phyloP scores from a whole-genome alignment of 2,113 vertebrate genomes.

The Indri indri region DNA sequence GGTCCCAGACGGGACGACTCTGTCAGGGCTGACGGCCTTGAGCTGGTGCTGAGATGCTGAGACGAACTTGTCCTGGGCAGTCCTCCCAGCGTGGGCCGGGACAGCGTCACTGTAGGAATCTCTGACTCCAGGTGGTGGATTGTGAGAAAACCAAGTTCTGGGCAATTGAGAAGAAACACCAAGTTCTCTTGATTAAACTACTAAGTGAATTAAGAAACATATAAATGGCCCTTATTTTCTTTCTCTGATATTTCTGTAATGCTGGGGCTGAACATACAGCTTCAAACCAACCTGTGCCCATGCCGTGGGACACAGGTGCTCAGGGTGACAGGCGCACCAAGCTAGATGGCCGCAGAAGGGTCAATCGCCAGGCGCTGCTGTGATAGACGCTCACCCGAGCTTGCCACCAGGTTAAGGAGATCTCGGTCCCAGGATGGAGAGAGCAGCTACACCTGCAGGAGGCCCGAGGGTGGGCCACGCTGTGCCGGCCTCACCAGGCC shows the following conservation, averaged over 20 bases:
- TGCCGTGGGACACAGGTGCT: neutral
- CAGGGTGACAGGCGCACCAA: neutral
- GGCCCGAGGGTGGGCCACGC: neutral
- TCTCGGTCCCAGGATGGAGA: neutral
- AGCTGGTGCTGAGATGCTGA: neutral
- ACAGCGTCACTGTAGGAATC: neutral
- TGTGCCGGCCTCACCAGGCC: neutral
- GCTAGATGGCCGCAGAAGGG: neutral
- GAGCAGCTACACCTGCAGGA: neutral
- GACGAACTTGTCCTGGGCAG: accelerated
- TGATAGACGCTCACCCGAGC: neutral
- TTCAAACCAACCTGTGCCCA: neutral
- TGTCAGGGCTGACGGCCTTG: neutral
- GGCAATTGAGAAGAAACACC: neutral
- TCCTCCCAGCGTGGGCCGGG: too few relatives aligned
- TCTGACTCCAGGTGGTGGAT: neutral
- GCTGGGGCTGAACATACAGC: neutral
- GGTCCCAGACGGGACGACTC: neutral
- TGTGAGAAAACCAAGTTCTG: neutral
- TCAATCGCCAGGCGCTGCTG: neutral
- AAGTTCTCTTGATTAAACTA: neutral
- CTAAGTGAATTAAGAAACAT: neutral
- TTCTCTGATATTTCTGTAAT: neutral
- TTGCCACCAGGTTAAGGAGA: neutral
- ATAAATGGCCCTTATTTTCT: neutral